Evolutionary conservation across 1,140 invertebrate species (phyloP).

Genomic region (Campodea augens): DNA sequence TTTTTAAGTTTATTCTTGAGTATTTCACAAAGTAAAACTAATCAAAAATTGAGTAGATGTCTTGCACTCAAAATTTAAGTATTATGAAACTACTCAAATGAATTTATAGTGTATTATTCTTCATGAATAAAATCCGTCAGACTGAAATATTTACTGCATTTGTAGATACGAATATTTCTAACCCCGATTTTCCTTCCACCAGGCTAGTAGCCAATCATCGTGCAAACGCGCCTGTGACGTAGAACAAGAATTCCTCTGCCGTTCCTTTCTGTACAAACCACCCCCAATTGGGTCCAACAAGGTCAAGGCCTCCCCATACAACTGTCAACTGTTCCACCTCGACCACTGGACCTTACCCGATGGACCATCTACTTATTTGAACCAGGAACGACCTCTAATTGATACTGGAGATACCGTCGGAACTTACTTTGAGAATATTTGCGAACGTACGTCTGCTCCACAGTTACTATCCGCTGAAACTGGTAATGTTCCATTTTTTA

Average conservation of each 20-base stretch:
- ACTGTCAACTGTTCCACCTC: conserved; percentile 78
- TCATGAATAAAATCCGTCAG: too few relatives aligned
- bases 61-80: too few relatives aligned
- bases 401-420: conserved; percentile 77
- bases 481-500: too few relatives aligned
- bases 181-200: too few relatives aligned
- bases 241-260: conserved; percentile 79
- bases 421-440: conserved; percentile 73
- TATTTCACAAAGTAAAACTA: too few relatives aligned
- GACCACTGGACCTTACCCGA: conserved; percentile 81
- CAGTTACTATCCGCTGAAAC: too few relatives aligned
- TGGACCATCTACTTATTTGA: conserved; percentile 71
- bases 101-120: too few relatives aligned
- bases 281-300: conserved; percentile 28
- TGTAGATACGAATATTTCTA: too few relatives aligned
- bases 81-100: too few relatives aligned
- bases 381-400: conserved; percentile 68
- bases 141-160: too few relatives aligned
- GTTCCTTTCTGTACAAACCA: conserved; percentile 63
- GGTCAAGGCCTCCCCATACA: conserved; percentile 53
- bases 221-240: conserved; percentile 77
- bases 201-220: conserved; percentile 32
- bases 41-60: too few relatives aligned
- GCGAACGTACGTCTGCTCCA: conserved; percentile 40
- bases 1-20: too few relatives aligned